Evolutionary conservation across 2,113 vertebrate genomes (phyloP), one percentile per base, ranked within the genome.

Genomic region (Myanophis thanlyinensis): DNA sequence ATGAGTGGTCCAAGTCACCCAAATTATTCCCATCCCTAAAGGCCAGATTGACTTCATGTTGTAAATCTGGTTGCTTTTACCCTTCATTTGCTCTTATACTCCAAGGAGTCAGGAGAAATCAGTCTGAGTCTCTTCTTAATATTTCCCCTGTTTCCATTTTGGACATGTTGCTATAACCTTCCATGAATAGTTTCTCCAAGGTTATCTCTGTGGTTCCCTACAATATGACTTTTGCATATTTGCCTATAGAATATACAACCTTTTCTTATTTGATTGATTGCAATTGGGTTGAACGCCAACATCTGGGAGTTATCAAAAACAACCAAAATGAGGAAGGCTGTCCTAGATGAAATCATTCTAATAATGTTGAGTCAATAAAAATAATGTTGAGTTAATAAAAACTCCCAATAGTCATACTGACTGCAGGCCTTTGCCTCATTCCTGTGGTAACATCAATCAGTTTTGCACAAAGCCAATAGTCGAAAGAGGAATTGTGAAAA

Each of bases 361-460:
- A n/a, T 62, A 51, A 90, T 56, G 62, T 9, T 90, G 67, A 12
- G 56, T 59, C 56, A 59, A 25, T 59, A 59, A 59, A 59, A 59
- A 59, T 59, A 30, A 59, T 30, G 27, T 59, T n/a, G 27, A 27
- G 7, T 52, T 23, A 62, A 4, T 62, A 49, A 47, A 80, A 59
- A 84, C 88, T 91, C 1, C 18, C 30, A 67, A 67, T 35, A 35
- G 62, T 13, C 73, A 4, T 1, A 6, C 0, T 7, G 52, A 62
- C 85, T 35, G 85, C 25, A 87, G 18, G 85, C 49, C 49, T 88
- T 20, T 67, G 62, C 30, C 30, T n/a, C 48, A 25, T 10, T 88
- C 30, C 87, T 35, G 49, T 15, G 10, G 20, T 25, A 54, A 23
- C 46, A 40, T 0, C 0, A 8, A 40, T 0, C 0, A 1, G 0